Percentiles rank a stretch among this genome's conserved stretches.
These are phyloP conservation scores for Acronicta leporina DNA, from an alignment of 2,888 invertebrate species.

Conservation along the genomic window DNA sequence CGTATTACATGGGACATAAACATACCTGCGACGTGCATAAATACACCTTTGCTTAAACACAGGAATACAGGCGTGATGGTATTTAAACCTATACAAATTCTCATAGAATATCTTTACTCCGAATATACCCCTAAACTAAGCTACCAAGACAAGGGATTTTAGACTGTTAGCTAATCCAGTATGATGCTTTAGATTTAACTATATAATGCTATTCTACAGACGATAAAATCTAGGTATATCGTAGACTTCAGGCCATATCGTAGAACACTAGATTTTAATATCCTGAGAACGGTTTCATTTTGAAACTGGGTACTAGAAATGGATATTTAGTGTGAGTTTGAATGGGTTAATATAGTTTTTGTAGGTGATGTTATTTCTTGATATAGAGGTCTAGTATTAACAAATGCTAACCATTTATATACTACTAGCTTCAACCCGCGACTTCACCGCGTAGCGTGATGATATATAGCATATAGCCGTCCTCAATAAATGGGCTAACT, in stretches of 20 bases:
- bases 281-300: slow-evolving; percentile 21
- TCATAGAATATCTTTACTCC: slow-evolving; percentile 11
- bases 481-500: no score
- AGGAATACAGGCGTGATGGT: no score
- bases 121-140: slow-evolving; percentile 11
- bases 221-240: slow-evolving; percentile 43
- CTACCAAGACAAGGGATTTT: slow-evolving; percentile 15
- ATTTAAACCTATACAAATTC: neutral
- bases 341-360: slow-evolving; percentile 10
- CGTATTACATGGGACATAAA: no score
- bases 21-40: no score
- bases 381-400: no score
- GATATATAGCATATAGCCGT: no score
- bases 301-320: slow-evolving; percentile 17
- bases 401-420: no score
- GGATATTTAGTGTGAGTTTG: neutral
- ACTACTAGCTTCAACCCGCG: no score
- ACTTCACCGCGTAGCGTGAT: no score
- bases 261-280: slow-evolving; percentile 46
- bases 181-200: slow-evolving; percentile 32
- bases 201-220: slow-evolving; percentile 21
- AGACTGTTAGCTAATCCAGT: slow-evolving; percentile 33
- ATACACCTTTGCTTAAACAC: no score
- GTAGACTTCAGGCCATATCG: slow-evolving; percentile 42
- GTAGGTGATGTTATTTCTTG: neutral